These are phyloP conservation scores for Aurelia aurita complex sp. Pacific DNA, from an alignment of 30 jellyfish, hydroid and myxozoan genomes.

Conservation along the genomic window DNA sequence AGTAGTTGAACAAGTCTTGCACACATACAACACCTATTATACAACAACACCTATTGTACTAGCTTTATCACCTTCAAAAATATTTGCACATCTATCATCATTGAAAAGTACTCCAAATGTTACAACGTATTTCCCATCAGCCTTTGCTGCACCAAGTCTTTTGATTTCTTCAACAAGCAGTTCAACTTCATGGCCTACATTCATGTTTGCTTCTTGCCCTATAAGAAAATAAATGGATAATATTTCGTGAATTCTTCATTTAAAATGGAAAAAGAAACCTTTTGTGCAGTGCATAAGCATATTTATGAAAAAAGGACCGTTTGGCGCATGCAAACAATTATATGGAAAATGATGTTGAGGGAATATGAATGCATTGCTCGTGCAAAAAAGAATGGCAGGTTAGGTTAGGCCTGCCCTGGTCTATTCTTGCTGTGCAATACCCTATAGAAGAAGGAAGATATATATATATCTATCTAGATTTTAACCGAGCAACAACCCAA, in stretches of 20 bases:
- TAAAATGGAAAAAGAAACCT: background rate
- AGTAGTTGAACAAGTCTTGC: too few relatives aligned
- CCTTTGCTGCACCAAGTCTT: slow-evolving; percentile 77
- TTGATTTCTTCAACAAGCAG: slow-evolving; percentile 85
- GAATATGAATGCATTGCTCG: too few relatives aligned
- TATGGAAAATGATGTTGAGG: too few relatives aligned
- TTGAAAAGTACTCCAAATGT: slow-evolving; percentile 84
- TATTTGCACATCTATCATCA: slow-evolving; percentile 95
- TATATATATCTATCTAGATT: background rate
- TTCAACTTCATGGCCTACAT: slow-evolving; percentile 96
- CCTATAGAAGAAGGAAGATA: background rate
- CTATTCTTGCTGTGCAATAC: too few relatives aligned
- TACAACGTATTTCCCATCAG: slow-evolving; percentile 79
- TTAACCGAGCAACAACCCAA: background rate
- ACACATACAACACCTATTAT: too few relatives aligned
- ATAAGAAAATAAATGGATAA: background rate
- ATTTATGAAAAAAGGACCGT: too few relatives aligned
- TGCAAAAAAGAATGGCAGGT: too few relatives aligned
- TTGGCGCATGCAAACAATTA: too few relatives aligned
- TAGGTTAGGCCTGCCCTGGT: too few relatives aligned
- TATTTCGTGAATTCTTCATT: background rate
- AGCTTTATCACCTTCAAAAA: slow-evolving; percentile 78
- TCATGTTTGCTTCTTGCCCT: slow-evolving; percentile 38
- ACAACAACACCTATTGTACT: too few relatives aligned
- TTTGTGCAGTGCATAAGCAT: too few relatives aligned